Conservation (phyloP, 2,888 invertebrate species). For the Physocephala rufipes region DNA sequence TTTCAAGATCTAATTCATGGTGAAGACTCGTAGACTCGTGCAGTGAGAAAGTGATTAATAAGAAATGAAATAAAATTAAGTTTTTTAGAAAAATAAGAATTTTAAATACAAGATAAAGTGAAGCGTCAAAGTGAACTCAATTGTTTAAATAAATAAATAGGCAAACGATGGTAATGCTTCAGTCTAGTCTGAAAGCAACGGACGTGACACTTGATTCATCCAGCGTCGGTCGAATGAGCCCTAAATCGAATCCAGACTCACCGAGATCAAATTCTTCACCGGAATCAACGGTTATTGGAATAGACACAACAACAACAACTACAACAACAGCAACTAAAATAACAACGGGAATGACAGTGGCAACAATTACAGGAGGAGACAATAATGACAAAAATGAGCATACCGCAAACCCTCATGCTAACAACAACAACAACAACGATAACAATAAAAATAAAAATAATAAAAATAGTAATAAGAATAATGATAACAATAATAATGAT, state of each 20-base stretch:
- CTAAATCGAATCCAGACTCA: constrained; percentile 64
- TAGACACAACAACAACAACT: constrained; percentile 34
- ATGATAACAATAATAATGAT: constrained; percentile 38
- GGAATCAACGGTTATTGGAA: constrained; percentile 47
- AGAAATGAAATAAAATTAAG: too few relatives aligned
- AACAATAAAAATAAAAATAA: constrained; percentile 37
- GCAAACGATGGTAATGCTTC: constrained; percentile 64
- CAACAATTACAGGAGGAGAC: not conserved
- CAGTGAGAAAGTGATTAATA: too few relatives aligned
- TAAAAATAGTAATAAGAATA: constrained; percentile 12
- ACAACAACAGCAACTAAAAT: constrained; percentile 20
- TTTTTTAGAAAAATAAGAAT: not conserved
- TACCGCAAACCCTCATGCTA: constrained; percentile 35
- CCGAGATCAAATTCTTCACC: constrained; percentile 64
- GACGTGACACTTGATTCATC: constrained; percentile 46
- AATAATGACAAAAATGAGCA: constrained; percentile 34
- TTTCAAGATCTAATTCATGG: too few relatives aligned
- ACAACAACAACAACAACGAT: constrained; percentile 30
- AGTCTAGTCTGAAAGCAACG: constrained; percentile 58
- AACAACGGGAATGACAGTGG: constrained; percentile 20
- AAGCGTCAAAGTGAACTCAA: not conserved
- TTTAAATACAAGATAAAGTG: not conserved
- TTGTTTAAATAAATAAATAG: constrained; percentile 15
- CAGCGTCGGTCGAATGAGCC: constrained; percentile 60
- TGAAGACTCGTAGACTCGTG: too few relatives aligned